Percentiles rank a stretch among this genome's conserved stretches.
These are phyloP conservation scores for Machimus atricapillus DNA, from an alignment of 2,888 invertebrate genomes.

Conservation along the genomic window DNA sequence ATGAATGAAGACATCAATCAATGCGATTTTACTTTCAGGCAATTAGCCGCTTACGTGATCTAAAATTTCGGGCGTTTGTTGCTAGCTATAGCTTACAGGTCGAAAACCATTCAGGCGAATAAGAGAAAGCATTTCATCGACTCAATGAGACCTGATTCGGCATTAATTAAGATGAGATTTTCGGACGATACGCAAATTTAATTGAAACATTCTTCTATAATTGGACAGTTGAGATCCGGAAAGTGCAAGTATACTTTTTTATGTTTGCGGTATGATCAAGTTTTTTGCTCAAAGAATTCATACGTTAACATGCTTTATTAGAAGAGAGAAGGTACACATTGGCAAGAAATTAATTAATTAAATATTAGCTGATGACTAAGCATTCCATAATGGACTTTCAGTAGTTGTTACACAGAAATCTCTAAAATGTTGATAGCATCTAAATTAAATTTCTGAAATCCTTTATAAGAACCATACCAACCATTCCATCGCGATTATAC, in stretches of 20 bases:
- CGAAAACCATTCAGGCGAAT: not conserved
- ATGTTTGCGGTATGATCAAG: not conserved
- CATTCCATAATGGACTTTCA: not conserved
- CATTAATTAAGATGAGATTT: not conserved
- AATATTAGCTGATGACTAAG: not conserved
- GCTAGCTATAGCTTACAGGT: not conserved
- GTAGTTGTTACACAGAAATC: not conserved
- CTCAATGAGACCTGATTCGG: not conserved
- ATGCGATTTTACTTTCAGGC: slow-evolving; percentile 13
- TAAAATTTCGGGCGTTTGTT: not conserved
- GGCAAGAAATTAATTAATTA: not conserved
- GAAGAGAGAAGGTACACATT: not conserved
- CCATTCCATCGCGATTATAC: no score
- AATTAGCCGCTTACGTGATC: slow-evolving; percentile 16
- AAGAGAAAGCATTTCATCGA: not conserved
- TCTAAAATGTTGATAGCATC: not conserved
- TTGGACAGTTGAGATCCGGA: not conserved
- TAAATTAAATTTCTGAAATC: not conserved
- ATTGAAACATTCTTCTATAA: slow-evolving; percentile 1
- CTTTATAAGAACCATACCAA: no score
- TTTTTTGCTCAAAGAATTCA: not conserved
- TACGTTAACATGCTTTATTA: not conserved
- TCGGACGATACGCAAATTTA: not conserved
- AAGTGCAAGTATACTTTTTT: not conserved
- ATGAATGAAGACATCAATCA: slow-evolving; percentile 20